Base-by-base conservation (phyloP, 1,140 invertebrate species). In the Atta colombica region DNA sequence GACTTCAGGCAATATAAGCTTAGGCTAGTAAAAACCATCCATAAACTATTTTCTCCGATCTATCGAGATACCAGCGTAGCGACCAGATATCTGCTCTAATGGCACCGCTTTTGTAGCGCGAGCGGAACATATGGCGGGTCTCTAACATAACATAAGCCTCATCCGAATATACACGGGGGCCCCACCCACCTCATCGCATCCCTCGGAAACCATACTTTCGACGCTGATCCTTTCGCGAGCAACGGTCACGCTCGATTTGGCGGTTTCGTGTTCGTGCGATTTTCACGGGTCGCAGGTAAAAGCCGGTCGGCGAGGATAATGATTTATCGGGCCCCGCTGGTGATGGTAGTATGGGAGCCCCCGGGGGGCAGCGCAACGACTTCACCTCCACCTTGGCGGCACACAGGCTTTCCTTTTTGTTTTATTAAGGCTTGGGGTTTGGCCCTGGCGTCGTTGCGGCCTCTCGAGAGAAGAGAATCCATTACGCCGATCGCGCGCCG, bases 261-360 rank as follows among this genome's bases (percentile, higher is more conserved):
- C 39, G 66, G 39, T 60, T 65, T 80, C 71, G 60, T 49, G 72
- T 61, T 25, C 74, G 55, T 82, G 60, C 85, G 77, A 86, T 86
- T 86, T 86, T 82, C 85, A 86, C 85, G 85, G 85, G 39, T 82
- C 85, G 85, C 85, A 82, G 85, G 85, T 86, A 86, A 86, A 86
- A 71, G 77, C 84, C 55, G 85, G 55, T 28, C 85, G 65, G 63
- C 49, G 14, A 86, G 65, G 77, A 66, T 85, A 80, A 85, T 86
- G 85, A 86, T 86, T 86, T 86, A 86, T 77, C 45, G 31, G 51
- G 25, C 84, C n/a, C 39, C 39, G 72, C 49, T 58, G n/a, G 18
- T 21, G 55, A 18, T 39, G 28, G 28, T 28, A 25, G 60, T 31
- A 5, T 63, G 25, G 66, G 21, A 85, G 74, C 45, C 72, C 58